Base-by-base conservation (phyloP, 2,888 invertebrate genomes). In the Listrodromus nycthemerus region DNA sequence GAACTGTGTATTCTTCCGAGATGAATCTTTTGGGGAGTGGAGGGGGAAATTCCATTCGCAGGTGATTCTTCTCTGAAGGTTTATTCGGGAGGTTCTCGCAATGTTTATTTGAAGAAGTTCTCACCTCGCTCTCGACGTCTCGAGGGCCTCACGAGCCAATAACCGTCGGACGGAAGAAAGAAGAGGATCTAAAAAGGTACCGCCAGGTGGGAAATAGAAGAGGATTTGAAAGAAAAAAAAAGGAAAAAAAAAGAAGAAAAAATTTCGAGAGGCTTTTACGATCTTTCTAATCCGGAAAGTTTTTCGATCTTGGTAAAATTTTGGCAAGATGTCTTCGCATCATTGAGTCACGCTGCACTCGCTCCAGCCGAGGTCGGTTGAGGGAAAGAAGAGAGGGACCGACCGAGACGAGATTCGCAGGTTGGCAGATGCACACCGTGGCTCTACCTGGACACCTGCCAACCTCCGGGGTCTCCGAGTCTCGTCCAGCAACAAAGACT, bases 371-470 rank as follows among this genome's bases (percentile, higher is more conserved):
- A 69, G 10, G 52, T 33, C 16, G 27, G 16, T 13, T 10, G 19
- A 45, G 63, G 13, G 66, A 30, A 74, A 45, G 33, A 66, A 74
- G n/a, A 61, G 73, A 74, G 81, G 74, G 67, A 75, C 74, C 50
- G 71, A 84, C 33, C 52, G 50, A 77, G 27, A 79, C 69, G 21
- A 52, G 75, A 69, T 65, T 16, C 80, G 87, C 88, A 87, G 88
- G 89, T 88, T 87, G 85, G 90, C 91, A 91, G 91, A 91, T 91
- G 91, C 87, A 87, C 86, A 87, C 83, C 58, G 74, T 74, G 85
- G 78, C 75, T 82, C 66, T 77, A 77, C 81, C 87, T 85, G 85
- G 88, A 86, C 90, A 90, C 87, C 90, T 91, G 91, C 91, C 87
- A 89, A 87, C 89, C 86, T 86, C 87, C 83, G 77, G 81, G 74